Percentiles rank a stretch among this genome's conserved stretches.
Evolutionary conservation across 2,113 vertebrate species (phyloP).

Genomic region (Turdus rufiventris): DNA sequence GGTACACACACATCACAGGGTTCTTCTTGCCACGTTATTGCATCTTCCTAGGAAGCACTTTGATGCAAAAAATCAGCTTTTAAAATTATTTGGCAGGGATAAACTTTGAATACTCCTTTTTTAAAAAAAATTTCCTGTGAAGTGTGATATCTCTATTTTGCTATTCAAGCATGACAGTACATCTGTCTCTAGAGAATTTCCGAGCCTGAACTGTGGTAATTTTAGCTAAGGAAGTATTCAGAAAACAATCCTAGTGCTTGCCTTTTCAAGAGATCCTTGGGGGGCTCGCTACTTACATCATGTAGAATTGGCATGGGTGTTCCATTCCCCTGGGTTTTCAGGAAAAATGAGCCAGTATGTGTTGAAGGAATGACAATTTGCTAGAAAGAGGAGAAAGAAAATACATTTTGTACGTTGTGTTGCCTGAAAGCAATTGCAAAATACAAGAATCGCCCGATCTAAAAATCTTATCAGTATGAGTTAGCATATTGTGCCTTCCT

Average conservation of each 20-base stretch:
- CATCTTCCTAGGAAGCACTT: constrained; percentile 41
- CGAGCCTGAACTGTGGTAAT: background rate
- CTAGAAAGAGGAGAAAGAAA: background rate
- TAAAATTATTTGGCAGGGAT: constrained; percentile 10
- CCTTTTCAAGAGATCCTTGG: constrained; percentile 7
- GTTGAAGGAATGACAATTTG: constrained; percentile 13
- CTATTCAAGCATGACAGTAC: constrained; percentile 10
- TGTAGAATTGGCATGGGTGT: background rate
- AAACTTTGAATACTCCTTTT: constrained; percentile 4
- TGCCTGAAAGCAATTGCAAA: background rate
- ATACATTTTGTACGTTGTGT: background rate
- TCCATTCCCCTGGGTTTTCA: background rate
- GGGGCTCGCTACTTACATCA: background rate
- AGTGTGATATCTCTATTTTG: constrained; percentile 32
- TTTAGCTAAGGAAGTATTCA: background rate
- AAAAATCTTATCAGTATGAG: background rate
- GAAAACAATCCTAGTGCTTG: background rate
- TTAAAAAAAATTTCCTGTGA: constrained; percentile 18
- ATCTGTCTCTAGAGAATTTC: constrained; percentile 47
- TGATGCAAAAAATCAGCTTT: constrained; percentile 29
- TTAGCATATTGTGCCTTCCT: background rate
- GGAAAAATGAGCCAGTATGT: background rate
- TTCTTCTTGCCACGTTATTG: background rate
- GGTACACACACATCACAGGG: background rate
- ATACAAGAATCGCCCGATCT: background rate